Evolutionary conservation across 2,113 vertebrate species (phyloP).

Genomic region (rat (Rattus norvegicus)): GRCr8 NC_086039.1:112933501-112934000

Average conservation of each 20-base stretch:
- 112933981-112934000: not conserved
- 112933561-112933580: not conserved
- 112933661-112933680: not conserved
- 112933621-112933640: conserved; percentile 38
- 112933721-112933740: too few relatives aligned
- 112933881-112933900: conserved; percentile 28
- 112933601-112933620: not conserved
- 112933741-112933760: too few relatives aligned
- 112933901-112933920: not conserved
- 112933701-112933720: too few relatives aligned
- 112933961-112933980: not conserved
- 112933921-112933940: not conserved
- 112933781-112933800: too few relatives aligned
- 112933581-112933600: not conserved
- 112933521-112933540: not conserved
- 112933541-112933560: not conserved
- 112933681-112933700: conserved; percentile 8
- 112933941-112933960: not conserved
- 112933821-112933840: too few relatives aligned
- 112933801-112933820: too few relatives aligned
- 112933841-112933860: too few relatives aligned
- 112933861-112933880: not conserved
- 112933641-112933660: conserved; percentile 39
- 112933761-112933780: too few relatives aligned
- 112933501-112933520: not conserved